Evolutionary conservation across 2,888 invertebrate genomes (phyloP).

Genomic region (Andrena chrysosceles): DNA sequence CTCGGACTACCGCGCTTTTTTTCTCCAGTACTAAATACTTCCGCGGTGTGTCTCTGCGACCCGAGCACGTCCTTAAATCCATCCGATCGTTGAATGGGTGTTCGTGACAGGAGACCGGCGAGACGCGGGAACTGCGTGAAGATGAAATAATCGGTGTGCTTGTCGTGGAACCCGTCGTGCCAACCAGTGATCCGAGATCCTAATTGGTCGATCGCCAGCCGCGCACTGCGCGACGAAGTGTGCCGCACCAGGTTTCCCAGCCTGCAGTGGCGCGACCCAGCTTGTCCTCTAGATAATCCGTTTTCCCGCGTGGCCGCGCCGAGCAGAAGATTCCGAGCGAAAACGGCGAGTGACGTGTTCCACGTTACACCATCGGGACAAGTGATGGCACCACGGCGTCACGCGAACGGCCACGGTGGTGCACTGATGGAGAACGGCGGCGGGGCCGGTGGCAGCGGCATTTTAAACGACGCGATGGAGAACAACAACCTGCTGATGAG

Average conservation of each 20-base stretch:
- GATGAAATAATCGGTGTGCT: constrained; percentile 53
- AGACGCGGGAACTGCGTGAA: constrained; percentile 53
- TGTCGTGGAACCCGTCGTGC: background rate
- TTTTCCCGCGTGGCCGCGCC: background rate
- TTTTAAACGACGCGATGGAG: constrained; percentile 72
- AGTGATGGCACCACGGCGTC: constrained; percentile 82
- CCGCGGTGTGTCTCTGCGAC: constrained; percentile 21
- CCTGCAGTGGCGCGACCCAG: background rate
- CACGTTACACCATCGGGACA: background rate
- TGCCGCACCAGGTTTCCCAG: background rate
- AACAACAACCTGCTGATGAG: constrained; percentile 73
- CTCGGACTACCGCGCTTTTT: background rate
- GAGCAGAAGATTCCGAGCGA: background rate
- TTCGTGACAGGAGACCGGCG: constrained; percentile 33
- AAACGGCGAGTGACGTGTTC: background rate
- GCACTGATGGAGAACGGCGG: constrained; percentile 75
- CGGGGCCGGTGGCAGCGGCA: constrained; percentile 49
- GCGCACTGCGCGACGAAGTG: background rate
- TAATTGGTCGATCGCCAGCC: background rate
- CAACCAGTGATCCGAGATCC: background rate
- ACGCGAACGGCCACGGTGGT: constrained; percentile 79
- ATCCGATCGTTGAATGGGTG: constrained; percentile 51
- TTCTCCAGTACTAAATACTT: background rate
- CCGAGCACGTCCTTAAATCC: background rate
- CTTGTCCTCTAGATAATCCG: background rate